These are phyloP conservation scores for Petroica traversi DNA, from an alignment of 2,113 vertebrate species.

Conservation along the genomic window DNA sequence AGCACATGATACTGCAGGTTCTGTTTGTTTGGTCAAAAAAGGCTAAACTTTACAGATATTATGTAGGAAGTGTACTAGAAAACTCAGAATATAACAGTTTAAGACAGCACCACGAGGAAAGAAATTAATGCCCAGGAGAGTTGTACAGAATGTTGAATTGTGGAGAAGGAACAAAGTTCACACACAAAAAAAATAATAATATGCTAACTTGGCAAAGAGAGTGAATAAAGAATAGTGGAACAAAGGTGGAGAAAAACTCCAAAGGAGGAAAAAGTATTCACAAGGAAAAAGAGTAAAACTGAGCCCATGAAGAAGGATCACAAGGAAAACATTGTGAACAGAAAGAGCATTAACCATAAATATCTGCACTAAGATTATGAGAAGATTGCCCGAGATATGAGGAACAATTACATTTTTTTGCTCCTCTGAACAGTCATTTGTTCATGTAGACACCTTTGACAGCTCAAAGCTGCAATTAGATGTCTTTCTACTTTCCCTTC, in stretches of 20 bases:
- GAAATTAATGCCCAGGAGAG: background rate
- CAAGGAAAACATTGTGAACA: background rate
- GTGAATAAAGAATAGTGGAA: background rate
- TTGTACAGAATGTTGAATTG: background rate
- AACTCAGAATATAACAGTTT: background rate
- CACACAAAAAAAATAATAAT: background rate
- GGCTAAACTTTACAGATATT: background rate
- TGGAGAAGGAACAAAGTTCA: background rate
- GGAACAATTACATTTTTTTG: background rate
- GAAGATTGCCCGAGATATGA: background rate
- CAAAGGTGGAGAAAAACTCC: background rate
- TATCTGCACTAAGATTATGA: background rate
- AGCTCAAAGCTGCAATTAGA: background rate
- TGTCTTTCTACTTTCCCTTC: background rate
- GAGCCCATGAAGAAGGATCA: background rate
- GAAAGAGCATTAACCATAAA: background rate
- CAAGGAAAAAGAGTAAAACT: background rate
- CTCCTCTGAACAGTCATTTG: background rate
- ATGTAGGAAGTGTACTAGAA: background rate
- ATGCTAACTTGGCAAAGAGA: background rate
- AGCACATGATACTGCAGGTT: accelerated
- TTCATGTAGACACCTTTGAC: background rate
- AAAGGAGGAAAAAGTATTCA: background rate
- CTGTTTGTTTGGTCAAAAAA: background rate
- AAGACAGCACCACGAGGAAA: background rate